These are phyloP conservation scores for Sicus ferrugineus DNA, from an alignment of 2,888 invertebrate species.

Conservation along the genomic window DNA sequence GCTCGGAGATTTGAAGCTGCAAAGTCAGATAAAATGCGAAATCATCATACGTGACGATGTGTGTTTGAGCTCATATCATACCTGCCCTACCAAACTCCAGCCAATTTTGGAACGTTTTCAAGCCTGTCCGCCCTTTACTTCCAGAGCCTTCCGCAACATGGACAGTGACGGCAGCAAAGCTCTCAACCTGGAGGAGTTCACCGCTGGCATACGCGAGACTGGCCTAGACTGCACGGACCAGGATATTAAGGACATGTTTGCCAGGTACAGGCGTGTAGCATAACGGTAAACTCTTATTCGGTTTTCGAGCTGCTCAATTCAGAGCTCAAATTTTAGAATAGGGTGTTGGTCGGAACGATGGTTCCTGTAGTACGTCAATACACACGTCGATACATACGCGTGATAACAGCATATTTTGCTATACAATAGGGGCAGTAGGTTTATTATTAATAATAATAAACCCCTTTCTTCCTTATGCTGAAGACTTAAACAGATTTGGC, in stretches of 20 bases:
- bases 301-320: no score
- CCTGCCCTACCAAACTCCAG: background rate
- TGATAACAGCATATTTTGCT: background rate
- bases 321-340: no score
- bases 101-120: conserved; percentile 1
- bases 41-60: background rate
- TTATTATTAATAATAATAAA: background rate
- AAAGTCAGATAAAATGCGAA: background rate
- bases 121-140: conserved; percentile 2
- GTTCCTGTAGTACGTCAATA: no score
- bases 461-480: background rate
- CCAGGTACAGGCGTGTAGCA: conserved; percentile 42
- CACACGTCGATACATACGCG: no score
- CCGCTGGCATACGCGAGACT: conserved; percentile 78
- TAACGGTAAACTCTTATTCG: background rate
- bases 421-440: background rate
- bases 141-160: conserved; percentile 85
- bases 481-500: background rate
- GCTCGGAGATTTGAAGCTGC: background rate
- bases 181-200: conserved; percentile 82
- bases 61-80: background rate
- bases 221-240: conserved; percentile 74
- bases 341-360: no score
- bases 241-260: conserved; percentile 58
- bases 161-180: conserved; percentile 90